Evolutionary conservation across 2,888 invertebrate species (phyloP).

Genomic region (Scaeva pyrastri): DNA sequence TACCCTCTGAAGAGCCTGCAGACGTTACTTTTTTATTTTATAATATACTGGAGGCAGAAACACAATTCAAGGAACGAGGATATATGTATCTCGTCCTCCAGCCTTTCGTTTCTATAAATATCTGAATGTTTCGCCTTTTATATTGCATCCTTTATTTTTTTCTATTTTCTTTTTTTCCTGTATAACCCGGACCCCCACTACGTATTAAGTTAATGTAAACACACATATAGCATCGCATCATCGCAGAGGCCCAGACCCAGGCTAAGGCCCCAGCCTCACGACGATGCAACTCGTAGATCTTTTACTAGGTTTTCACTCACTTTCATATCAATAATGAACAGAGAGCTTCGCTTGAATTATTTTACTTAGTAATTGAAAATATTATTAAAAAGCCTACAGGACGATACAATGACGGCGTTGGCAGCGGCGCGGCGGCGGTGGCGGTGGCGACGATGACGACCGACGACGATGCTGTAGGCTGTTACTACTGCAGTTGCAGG

Average conservation of each 20-base stretch:
- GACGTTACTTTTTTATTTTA: conserved; percentile 74
- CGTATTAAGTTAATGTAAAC: conserved; percentile 73
- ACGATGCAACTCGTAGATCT: conserved; percentile 54
- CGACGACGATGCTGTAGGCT: conserved; percentile 2
- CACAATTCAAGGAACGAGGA: conserved; percentile 33
- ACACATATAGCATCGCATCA: conserved; percentile 31
- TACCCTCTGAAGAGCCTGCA: conserved; percentile 70
- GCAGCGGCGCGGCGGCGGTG: neutral
- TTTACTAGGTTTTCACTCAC: conserved; percentile 73
- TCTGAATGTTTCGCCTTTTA: conserved; percentile 73
- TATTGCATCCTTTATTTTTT: conserved; percentile 62
- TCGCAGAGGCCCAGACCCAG: too few relatives aligned
- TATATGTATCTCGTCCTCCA: conserved; percentile 39
- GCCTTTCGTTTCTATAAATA: conserved; percentile 73
- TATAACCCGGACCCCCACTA: conserved; percentile 12
- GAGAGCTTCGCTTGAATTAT: conserved; percentile 71
- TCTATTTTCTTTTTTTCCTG: conserved; percentile 14
- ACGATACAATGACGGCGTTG: conserved; percentile 14
- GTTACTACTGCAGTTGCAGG: conserved; percentile 31
- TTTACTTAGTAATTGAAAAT: conserved; percentile 75
- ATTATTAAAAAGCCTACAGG: conserved; percentile 73
- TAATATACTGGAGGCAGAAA: conserved; percentile 49
- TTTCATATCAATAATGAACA: conserved; percentile 74
- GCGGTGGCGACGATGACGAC: conserved; percentile 2
- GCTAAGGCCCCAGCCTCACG: conserved; percentile 21